Base-by-base conservation (phyloP, 2,113 vertebrate genomes). In the Phalacrocorax aristotelis region DNA sequence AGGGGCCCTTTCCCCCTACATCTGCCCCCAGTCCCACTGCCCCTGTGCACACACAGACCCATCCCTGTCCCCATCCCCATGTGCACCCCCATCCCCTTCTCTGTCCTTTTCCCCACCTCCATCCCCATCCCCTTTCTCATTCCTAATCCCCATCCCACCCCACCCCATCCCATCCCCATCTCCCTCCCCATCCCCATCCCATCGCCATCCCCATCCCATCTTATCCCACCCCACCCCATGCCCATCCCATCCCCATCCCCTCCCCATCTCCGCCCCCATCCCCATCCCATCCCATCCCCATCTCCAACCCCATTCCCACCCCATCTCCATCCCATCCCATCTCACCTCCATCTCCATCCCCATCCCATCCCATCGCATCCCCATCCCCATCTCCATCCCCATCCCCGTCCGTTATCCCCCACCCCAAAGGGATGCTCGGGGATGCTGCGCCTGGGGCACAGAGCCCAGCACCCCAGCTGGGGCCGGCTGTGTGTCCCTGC, bases 361-460 rank as follows among this genome's bases (percentile, higher is more conserved):
- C 38, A 38, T 38, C 38, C 38, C 15, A 10, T 54, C 26, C 42
- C 3, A 7, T 58, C 7, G 2, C 29, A 49, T 65, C 10, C 4
- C 38, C 2, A 6, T 62, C 9, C 1, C 3, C 7, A 15, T 48
- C 15, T 15, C 15, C 10, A 30, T 32, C 26, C 10, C 20, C 10
- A 18, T 15, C 21, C 9, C 34, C 15, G 38, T 51, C 55, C 48
- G 30, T 29, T 14, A 7, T 54, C 6, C 20, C 12, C 36, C 7
- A 13, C 27, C 23, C 27, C 7, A 1, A 4, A 62, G 38, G 62
- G 77, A 4, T 15, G 6, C 52, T 40, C 7, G 0, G 46, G 54
- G 38, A 4, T 0, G 3, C 58, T 0, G 57, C 4, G 5, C 44
- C 61, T 6, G 1, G 68, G 58, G 11, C 15, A 0, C 61, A 4